phyloP scores from a whole-genome alignment of 2,113 vertebrate species.

The Microcebus lehilahytsara region DNA sequence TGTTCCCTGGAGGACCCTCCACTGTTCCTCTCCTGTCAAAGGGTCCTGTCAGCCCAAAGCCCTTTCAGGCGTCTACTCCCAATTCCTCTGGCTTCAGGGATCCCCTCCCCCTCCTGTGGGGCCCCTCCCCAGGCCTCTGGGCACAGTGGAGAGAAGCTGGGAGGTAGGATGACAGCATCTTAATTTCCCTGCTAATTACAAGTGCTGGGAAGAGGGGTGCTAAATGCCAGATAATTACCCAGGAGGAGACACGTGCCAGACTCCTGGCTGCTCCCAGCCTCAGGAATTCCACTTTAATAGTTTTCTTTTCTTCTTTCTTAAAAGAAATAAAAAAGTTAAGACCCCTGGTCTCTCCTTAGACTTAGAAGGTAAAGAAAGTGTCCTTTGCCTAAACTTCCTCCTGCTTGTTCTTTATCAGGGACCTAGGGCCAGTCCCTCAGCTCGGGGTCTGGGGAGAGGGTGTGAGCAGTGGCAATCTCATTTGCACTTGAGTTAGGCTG shows the following conservation, averaged over 20 bases:
- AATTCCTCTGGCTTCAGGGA: neutral
- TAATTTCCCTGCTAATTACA: constrained; percentile 72
- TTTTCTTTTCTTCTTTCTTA: constrained; percentile 54
- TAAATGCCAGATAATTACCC: constrained; percentile 72
- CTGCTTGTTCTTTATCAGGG: neutral
- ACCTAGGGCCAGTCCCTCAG: neutral
- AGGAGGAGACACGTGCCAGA: constrained; percentile 66
- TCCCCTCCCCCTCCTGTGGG: neutral
- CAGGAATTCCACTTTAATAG: constrained; percentile 69
- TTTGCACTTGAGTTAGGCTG: neutral
- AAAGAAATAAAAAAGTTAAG: neutral
- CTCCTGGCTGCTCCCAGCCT: constrained; percentile 51
- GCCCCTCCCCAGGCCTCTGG: constrained; percentile 30
- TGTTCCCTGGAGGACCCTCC: neutral
- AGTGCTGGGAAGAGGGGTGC: constrained; percentile 61
- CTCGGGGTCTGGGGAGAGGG: neutral
- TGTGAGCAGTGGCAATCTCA: neutral
- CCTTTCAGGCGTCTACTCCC: neutral
- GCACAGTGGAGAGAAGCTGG: constrained; percentile 43
- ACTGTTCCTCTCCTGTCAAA: neutral
- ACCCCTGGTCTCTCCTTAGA: neutral
- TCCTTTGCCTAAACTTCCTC: neutral
- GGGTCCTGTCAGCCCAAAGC: neutral
- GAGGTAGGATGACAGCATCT: constrained; percentile 69
- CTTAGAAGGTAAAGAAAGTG: constrained; percentile 22